phyloP scores from a whole-genome alignment of 2,888 invertebrate species.

The Drosophila colorata region DNA sequence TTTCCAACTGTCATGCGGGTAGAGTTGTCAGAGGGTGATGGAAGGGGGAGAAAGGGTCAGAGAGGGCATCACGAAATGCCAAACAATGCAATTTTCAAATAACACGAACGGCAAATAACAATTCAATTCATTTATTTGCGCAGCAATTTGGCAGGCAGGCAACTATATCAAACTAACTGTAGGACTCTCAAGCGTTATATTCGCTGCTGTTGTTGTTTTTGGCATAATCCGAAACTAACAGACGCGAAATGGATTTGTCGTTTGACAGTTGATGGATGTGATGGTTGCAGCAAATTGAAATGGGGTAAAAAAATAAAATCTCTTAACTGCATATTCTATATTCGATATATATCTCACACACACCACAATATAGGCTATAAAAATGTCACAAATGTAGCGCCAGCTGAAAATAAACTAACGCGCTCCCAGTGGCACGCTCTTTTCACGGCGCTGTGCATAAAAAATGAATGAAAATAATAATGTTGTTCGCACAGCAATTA shows the following conservation, averaged over 20 bases:
- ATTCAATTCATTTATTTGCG: slow-evolving; percentile 77
- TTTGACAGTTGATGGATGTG: slow-evolving; percentile 75
- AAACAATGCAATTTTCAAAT: slow-evolving; percentile 66
- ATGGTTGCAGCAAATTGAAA: slow-evolving; percentile 38
- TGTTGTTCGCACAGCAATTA: slow-evolving; percentile 56
- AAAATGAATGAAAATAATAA: slow-evolving; percentile 42
- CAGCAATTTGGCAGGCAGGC: slow-evolving; percentile 61
- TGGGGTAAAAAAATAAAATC: slow-evolving; percentile 15
- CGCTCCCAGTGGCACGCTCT: too few relatives aligned
- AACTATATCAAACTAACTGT: slow-evolving; percentile 43
- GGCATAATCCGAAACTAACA: slow-evolving; percentile 70
- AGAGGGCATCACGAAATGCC: slow-evolving; percentile 23
- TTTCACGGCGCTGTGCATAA: slow-evolving; percentile 10
- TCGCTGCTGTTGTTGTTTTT: slow-evolving; percentile 33
- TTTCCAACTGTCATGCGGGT: slow-evolving; percentile 4
- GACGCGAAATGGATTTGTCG: slow-evolving; percentile 74
- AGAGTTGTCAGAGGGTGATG: neutral
- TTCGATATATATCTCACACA: neutral
- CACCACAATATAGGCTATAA: slow-evolving; percentile 23
- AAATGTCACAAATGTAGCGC: slow-evolving; percentile 38
- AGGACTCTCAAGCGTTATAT: slow-evolving; percentile 32
- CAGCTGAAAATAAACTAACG: slow-evolving; percentile 26
- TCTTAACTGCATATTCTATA: slow-evolving; percentile 26
- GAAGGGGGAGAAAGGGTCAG: neutral
- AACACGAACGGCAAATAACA: slow-evolving; percentile 75